Evolutionary conservation across 2,113 vertebrate genomes (phyloP).

Genomic region (Copsychus sechellarum): DNA sequence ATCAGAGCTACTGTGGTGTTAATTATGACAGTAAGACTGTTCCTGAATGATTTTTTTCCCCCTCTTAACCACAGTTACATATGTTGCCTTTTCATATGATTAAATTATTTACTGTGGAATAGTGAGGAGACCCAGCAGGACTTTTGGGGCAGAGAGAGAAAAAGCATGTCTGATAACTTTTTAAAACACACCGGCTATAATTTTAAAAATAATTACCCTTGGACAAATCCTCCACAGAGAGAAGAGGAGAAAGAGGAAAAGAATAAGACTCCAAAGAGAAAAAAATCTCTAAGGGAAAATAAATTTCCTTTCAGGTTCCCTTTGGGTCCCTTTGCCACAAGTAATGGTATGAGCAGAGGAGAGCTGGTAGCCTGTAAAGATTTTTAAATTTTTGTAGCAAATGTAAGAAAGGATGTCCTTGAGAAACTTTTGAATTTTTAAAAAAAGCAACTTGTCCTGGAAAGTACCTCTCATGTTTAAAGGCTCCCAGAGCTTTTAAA

Average conservation of each 20-base stretch:
- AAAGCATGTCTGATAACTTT: neutral
- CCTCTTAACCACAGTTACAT: neutral
- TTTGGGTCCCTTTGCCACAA: neutral
- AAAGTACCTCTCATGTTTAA: neutral
- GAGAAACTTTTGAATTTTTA: neutral
- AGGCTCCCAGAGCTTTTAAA: neutral
- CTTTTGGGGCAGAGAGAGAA: neutral
- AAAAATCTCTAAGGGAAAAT: neutral
- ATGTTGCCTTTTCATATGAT: neutral
- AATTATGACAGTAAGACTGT: neutral
- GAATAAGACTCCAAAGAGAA: neutral
- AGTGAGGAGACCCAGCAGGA: neutral
- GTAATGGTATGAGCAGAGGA: neutral
- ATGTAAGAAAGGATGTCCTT: neutral
- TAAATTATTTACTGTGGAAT: neutral
- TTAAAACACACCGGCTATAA: neutral
- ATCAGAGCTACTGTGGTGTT: neutral
- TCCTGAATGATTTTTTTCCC: neutral
- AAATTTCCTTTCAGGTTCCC: neutral
- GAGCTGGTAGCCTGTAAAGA: neutral
- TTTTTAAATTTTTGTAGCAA: neutral
- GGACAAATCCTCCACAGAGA: neutral
- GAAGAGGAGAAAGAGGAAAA: neutral
- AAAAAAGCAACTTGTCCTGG: neutral
- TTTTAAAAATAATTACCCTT: neutral